Conservation (phyloP, 2,888 invertebrate genomes). For the Spilarctia lutea region DNA sequence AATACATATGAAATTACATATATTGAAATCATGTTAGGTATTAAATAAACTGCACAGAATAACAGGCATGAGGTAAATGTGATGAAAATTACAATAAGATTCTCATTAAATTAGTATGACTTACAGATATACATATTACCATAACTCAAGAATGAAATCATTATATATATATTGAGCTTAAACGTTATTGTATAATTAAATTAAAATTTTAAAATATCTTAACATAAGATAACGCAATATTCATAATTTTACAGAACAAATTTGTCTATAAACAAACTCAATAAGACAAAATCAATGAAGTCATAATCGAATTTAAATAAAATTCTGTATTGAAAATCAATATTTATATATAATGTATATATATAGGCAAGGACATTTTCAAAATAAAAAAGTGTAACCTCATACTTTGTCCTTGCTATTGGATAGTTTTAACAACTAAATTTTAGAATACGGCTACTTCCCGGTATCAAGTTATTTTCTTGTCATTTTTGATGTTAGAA, state of each 20-base stretch:
- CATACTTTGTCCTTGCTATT: conserved; percentile 30
- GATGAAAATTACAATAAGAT: neutral
- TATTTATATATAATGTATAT: neutral
- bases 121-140: neutral
- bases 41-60: neutral
- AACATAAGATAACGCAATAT: neutral
- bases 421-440: conserved; percentile 29
- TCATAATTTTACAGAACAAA: neutral
- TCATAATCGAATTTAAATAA: neutral
- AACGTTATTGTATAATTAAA: neutral
- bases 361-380: conserved; percentile 32
- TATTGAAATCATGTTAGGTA: no score
- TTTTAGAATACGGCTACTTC: conserved; percentile 38
- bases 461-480: conserved; percentile 47
- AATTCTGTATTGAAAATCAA: conserved; percentile 18
- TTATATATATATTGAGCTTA: neutral
- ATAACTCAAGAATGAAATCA: neutral
- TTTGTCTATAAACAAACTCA: conserved; percentile 3
- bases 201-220: conserved; percentile 1
- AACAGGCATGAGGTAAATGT: neutral
- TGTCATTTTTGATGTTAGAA: neutral
- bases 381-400: conserved; percentile 20
- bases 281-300: neutral
- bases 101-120: neutral
- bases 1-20: no score